A percentile compares a stretch with the other conserved stretches of the same genome.
Conservation (phyloP, 2,113 vertebrate species). For the Rhea pennata region DNA sequence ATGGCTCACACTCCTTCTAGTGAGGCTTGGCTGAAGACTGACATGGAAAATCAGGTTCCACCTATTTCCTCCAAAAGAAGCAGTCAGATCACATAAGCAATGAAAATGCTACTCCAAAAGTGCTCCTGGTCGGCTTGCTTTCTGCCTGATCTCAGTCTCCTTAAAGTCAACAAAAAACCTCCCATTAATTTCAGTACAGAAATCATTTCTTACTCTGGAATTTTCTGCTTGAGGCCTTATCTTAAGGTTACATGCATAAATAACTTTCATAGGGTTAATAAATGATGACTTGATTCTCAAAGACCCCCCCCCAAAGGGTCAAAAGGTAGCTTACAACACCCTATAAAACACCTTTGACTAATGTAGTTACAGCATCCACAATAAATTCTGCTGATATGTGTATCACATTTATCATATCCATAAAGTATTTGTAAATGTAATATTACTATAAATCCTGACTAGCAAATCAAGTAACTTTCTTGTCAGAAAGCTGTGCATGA, state of each 20-base stretch:
- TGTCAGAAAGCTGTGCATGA: background rate
- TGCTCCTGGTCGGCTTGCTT: background rate
- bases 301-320: background rate
- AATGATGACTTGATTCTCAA: background rate
- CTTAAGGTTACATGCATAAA: background rate
- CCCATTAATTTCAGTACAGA: background rate
- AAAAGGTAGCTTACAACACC: background rate
- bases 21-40: background rate
- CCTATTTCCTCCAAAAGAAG: background rate
- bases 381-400: background rate
- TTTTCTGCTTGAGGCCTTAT: background rate
- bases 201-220: background rate
- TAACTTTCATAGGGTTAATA: background rate
- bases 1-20: background rate
- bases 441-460: fast-evolving
- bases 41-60: background rate
- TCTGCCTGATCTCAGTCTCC: background rate
- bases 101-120: background rate
- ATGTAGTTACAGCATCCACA: background rate
- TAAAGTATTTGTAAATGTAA: background rate
- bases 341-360: background rate
- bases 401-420: background rate
- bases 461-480: background rate
- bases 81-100: background rate
- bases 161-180: background rate